Percentiles rank a stretch among this genome's conserved stretches.
Evolutionary conservation across 2,888 invertebrate genomes (phyloP).

Genomic region (Xiphydria camelus): DNA sequence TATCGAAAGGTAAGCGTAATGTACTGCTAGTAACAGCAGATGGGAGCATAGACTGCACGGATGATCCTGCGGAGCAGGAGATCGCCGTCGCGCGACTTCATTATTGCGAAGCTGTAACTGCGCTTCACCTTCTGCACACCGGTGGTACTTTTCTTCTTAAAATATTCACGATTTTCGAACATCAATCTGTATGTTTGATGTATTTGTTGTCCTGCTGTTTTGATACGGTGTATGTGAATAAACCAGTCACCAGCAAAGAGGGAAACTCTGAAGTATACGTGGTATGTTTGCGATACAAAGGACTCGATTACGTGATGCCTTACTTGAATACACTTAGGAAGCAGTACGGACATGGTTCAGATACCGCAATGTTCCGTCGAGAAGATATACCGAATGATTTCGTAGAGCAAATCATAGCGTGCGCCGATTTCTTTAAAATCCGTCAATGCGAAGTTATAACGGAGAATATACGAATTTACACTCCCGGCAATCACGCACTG

Average conservation of each 20-base stretch:
- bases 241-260: constrained; percentile 90
- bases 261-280: constrained; percentile 95
- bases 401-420: constrained; percentile 67
- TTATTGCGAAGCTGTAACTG: constrained; percentile 81
- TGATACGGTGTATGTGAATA: constrained; percentile 73
- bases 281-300: constrained; percentile 69
- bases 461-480: constrained; percentile 68
- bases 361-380: constrained; percentile 64
- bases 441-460: constrained; percentile 71
- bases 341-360: constrained; percentile 58
- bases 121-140: constrained; percentile 69
- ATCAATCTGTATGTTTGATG: constrained; percentile 75
- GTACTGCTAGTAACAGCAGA: constrained; percentile 83
- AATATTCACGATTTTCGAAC: constrained; percentile 88
- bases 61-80: constrained; percentile 87
- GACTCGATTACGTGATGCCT: constrained; percentile 53
- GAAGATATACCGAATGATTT: constrained; percentile 67
- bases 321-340: constrained; percentile 59
- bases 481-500: constrained; percentile 45
- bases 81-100: constrained; percentile 75
- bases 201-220: constrained; percentile 81
- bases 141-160: constrained; percentile 84
- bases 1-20: constrained; percentile 60
- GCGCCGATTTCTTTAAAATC: constrained; percentile 68
- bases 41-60: constrained; percentile 89